Conservation (phyloP, 2,113 vertebrate species). For the Egretta garzetta region DNA sequence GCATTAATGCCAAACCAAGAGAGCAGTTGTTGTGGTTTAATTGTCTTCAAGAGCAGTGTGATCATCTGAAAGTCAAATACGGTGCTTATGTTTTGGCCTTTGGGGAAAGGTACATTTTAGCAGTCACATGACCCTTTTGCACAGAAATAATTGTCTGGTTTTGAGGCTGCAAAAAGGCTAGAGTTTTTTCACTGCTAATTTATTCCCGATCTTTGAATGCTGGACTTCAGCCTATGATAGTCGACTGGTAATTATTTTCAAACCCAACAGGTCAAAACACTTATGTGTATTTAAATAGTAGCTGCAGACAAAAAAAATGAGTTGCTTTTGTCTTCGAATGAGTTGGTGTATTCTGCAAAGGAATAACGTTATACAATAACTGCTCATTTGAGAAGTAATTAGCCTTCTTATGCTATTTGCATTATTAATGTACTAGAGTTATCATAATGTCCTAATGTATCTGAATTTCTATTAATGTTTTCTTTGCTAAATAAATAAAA, state of each 20-base stretch:
- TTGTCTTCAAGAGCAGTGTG: neutral
- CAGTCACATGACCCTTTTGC: neutral
- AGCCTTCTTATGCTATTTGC: slow-evolving; percentile 70
- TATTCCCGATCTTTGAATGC: slow-evolving; percentile 1
- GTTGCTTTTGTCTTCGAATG: slow-evolving; percentile 29
- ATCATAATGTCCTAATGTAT: slow-evolving; percentile 63
- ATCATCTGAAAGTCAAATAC: slow-evolving; percentile 13
- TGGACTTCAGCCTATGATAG: neutral
- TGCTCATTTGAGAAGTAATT: slow-evolving; percentile 74
- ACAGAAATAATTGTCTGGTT: neutral
- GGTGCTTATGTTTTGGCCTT: neutral
- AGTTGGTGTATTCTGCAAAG: slow-evolving; percentile 37
- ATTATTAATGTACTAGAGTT: slow-evolving; percentile 72
- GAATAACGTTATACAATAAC: slow-evolving; percentile 46
- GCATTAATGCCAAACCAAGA: neutral
- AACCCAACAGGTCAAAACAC: slow-evolving; percentile 4
- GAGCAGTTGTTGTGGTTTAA: neutral
- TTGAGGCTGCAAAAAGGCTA: neutral
- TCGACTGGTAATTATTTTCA: neutral
- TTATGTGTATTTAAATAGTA: neutral
- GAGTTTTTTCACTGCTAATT: neutral
- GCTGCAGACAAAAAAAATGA: neutral
- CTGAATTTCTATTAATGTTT: slow-evolving; percentile 71
- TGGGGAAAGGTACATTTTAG: neutral
- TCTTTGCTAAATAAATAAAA: slow-evolving; percentile 73